Evolutionary conservation across 1,140 invertebrate genomes (phyloP).

Genomic region (Pogonomyrmex barbatus): DNA sequence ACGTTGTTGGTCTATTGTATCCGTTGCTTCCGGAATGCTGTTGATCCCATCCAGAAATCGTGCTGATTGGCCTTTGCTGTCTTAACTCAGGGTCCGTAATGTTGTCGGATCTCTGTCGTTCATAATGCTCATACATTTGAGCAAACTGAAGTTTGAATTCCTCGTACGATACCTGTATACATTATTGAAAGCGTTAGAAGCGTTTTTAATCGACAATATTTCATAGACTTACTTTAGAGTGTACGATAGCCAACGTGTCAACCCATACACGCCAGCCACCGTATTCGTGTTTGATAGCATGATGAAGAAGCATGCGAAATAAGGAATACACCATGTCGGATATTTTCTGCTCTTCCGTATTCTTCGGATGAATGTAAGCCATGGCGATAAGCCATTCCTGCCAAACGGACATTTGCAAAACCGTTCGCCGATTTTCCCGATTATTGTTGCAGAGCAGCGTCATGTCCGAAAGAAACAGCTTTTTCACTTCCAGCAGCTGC

Average conservation of each 20-base stretch:
- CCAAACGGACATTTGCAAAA: slow-evolving; percentile 99
- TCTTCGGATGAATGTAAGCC: slow-evolving; percentile 99
- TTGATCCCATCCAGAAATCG: slow-evolving; percentile 97
- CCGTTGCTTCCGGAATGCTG: slow-evolving; percentile 86
- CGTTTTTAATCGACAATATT: background rate
- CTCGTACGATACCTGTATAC: slow-evolving; percentile 94
- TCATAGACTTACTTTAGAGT: slow-evolving; percentile 94
- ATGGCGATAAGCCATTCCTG: slow-evolving; percentile 99
- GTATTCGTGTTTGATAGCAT: slow-evolving; percentile 99
- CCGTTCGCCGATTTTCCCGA: slow-evolving; percentile 97
- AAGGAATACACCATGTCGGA: slow-evolving; percentile 99
- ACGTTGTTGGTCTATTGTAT: slow-evolving; percentile 80
- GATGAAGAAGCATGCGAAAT: slow-evolving; percentile 98
- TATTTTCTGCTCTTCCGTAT: slow-evolving; percentile 97
- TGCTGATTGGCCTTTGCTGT: slow-evolving; percentile 97
- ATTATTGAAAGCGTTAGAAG: background rate
- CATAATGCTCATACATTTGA: slow-evolving; percentile 99
- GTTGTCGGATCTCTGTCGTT: slow-evolving; percentile 96
- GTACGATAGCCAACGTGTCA: slow-evolving; percentile 99
- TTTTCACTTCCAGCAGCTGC: slow-evolving; percentile 97
- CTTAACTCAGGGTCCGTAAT: slow-evolving; percentile 97
- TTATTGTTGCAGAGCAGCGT: slow-evolving; percentile 98
- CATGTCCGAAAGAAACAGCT: slow-evolving; percentile 98
- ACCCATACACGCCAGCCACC: slow-evolving; percentile 99
- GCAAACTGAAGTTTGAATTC: slow-evolving; percentile 98